A percentile compares a stretch with the other conserved stretches of the same genome.
phyloP scores from a whole-genome alignment of 2,888 invertebrate genomes.

The Aporophyla lueneburgensis region DNA sequence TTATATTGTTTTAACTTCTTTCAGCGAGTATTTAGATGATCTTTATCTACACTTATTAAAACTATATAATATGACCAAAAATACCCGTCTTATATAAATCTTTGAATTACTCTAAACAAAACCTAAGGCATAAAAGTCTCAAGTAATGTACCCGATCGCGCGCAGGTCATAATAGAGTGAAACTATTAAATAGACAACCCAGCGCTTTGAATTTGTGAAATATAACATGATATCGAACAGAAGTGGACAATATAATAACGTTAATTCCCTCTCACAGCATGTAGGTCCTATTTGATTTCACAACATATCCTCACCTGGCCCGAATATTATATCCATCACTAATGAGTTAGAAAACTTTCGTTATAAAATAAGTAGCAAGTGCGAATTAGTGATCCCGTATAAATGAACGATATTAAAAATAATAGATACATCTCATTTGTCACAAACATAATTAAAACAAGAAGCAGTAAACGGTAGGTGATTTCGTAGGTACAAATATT shows the following conservation, averaged over 20 bases:
- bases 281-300: constrained; percentile 42
- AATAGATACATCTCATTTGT: constrained; percentile 60
- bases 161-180: constrained; percentile 31
- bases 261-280: constrained; percentile 30
- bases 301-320: constrained; percentile 50
- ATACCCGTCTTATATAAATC: constrained; percentile 64
- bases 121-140: constrained; percentile 38
- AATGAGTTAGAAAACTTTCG: constrained; percentile 23
- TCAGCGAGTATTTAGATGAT: constrained; percentile 59
- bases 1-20: constrained; percentile 50
- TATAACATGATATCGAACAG: constrained; percentile 54
- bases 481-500: constrained; percentile 66
- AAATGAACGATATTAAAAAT: constrained; percentile 58
- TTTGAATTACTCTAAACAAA: constrained; percentile 65
- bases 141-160: constrained; percentile 35
- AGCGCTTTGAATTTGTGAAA: constrained; percentile 53
- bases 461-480: constrained; percentile 67
- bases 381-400: constrained; percentile 48
- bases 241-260: constrained; percentile 25
- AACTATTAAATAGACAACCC: constrained; percentile 52
- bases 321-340: constrained; percentile 20
- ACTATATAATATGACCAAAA: constrained; percentile 66
- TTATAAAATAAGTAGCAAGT: constrained; percentile 53
- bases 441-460: constrained; percentile 62
- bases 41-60: constrained; percentile 60